Percentiles rank a stretch among this genome's conserved stretches.
Conservation (phyloP, 2,113 vertebrate genomes). For the Alligator mississippiensis region DNA sequence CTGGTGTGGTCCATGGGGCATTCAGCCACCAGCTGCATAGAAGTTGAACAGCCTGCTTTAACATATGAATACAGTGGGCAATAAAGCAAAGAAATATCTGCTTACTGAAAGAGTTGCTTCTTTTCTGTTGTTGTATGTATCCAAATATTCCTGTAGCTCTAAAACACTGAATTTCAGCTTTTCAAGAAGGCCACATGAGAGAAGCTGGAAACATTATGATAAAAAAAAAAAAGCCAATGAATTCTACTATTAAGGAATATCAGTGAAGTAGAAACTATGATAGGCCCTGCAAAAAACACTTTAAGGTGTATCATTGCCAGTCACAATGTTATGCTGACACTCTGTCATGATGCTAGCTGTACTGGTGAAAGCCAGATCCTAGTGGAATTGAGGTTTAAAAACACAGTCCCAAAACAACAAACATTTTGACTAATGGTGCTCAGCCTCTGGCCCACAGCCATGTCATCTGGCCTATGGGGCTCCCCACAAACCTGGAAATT, state of each 20-base stretch:
- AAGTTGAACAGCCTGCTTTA: not conserved
- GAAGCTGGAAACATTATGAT: constrained; percentile 83
- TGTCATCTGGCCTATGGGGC: no score
- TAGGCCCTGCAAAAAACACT: not conserved
- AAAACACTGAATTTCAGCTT: constrained; percentile 98
- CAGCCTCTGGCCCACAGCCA: no score
- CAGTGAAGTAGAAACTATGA: not conserved
- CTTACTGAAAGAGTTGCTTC: constrained; percentile 94
- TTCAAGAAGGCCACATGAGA: constrained; percentile 96
- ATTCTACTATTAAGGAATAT: not conserved
- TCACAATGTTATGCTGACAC: not conserved
- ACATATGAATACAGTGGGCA: not conserved
- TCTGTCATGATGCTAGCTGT: not conserved
- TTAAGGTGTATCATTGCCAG: not conserved
- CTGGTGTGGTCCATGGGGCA: not conserved
- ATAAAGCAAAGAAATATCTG: constrained; percentile 5
- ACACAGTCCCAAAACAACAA: not conserved
- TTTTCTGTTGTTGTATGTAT: constrained; percentile 95
- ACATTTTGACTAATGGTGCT: no score
- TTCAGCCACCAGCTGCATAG: not conserved
- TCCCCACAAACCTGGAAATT: no score
- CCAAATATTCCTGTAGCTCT: constrained; percentile 97
- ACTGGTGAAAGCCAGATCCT: not conserved
- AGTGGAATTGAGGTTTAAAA: not conserved
- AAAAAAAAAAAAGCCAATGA: constrained; percentile 31